These are phyloP conservation scores for Odontamblyopus lacepedii DNA, from an alignment of 2,797 vertebrate species.

Conservation along the genomic window DNA sequence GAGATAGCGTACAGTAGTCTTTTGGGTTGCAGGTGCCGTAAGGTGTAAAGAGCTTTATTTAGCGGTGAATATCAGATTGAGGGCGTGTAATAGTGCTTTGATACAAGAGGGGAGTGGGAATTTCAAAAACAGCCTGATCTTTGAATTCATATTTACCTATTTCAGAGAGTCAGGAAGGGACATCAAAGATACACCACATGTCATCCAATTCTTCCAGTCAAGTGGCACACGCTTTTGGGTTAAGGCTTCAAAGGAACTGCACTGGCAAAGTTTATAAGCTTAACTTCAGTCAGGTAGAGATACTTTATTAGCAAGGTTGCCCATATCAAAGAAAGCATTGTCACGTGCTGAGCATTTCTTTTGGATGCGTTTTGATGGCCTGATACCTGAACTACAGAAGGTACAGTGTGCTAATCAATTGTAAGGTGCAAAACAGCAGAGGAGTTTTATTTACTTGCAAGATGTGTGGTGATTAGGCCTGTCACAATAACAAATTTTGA, in stretches of 20 bases:
- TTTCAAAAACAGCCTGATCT: constrained; percentile 78
- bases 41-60: constrained; percentile 51
- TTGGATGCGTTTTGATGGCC: not conserved
- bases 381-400: not conserved
- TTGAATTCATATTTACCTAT: constrained; percentile 82
- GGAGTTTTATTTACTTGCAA: not conserved
- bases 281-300: too few species aligned
- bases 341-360: not conserved
- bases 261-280: not conserved
- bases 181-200: constrained; percentile 83
- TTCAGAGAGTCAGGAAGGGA: constrained; percentile 74
- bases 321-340: not conserved
- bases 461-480: not conserved
- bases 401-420: not conserved
- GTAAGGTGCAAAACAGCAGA: not conserved
- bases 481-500: too few species aligned
- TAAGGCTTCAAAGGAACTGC: constrained; percentile 40
- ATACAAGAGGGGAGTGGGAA: constrained; percentile 53
- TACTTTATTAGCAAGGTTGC: not conserved
- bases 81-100: constrained; percentile 59
- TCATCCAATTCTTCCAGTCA: constrained; percentile 77
- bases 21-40: constrained; percentile 59
- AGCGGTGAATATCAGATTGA: constrained; percentile 51
- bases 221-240: constrained; percentile 69
- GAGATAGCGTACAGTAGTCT: constrained; percentile 33